A percentile compares a stretch with the other conserved stretches of the same genome.
These are phyloP conservation scores for Dermatemys mawii DNA, from an alignment of 2,113 vertebrate genomes.

Conservation along the genomic window DNA sequence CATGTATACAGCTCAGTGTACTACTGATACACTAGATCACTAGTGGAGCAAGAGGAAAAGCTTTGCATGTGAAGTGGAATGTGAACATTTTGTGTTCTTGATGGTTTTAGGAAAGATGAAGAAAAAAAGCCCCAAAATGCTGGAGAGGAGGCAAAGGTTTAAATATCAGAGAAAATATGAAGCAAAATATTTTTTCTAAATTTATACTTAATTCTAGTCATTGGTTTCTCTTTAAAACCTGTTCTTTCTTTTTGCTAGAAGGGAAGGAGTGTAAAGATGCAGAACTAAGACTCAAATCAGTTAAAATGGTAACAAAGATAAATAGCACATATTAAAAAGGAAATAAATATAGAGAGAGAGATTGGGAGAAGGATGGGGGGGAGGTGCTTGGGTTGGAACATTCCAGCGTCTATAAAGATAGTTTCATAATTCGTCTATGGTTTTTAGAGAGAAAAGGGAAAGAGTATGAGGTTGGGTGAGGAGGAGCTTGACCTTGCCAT, in stretches of 20 bases:
- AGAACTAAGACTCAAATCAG: neutral
- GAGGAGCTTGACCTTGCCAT: neutral
- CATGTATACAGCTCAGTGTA: neutral
- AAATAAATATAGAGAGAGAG: neutral
- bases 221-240: slow-evolving; percentile 8
- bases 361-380: neutral
- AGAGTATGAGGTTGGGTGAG: neutral
- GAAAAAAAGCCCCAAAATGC: neutral
- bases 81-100: neutral
- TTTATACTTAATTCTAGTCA: neutral
- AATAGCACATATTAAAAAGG: neutral
- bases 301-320: neutral
- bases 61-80: neutral
- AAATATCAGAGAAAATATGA: slow-evolving; percentile 6
- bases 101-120: slow-evolving; percentile 12
- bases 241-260: neutral
- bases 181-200: neutral
- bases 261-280: neutral
- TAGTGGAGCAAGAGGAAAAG: neutral
- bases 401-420: neutral
- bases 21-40: neutral
- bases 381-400: neutral
- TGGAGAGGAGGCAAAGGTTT: neutral
- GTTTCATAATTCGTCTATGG: neutral
- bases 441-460: neutral